Evolutionary conservation across 2,797 vertebrate species (phyloP), one percentile per base, ranked within the genome.

Genomic region (Natrix natrix): DNA sequence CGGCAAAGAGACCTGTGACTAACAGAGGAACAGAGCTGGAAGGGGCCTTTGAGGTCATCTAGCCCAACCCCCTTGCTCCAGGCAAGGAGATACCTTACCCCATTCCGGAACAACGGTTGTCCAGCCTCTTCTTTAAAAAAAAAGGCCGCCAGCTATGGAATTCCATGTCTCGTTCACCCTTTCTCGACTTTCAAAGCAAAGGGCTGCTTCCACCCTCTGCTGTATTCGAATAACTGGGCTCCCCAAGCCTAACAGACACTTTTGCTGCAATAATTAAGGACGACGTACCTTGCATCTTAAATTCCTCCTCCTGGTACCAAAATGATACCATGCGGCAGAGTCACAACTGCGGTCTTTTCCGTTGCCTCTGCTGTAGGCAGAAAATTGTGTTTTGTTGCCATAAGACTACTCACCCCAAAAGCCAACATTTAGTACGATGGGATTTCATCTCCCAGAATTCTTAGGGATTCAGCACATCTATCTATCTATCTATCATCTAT

Each of bases 311-410:
- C 57, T n/a, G 96, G 92, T 32, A 98, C n/a, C 0, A 98, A 28
- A 8, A 98, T 78, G 5, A 98, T 94, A 57, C 98, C 97, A 66
- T 97, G 97, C 2, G 1, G 86, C 28, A 98, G 94, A 91, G 97
- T 98, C 55, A 95, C 95, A 90, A 96, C 57, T 0, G 90, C 87
- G 37, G 96, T 86, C n/a, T 94, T 95, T 61, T 48, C 5, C 11
- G 17, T 74, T 22, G 92, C 57, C 1, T 90, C 94, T 52, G 90
- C 94, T 97, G 1, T 7, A 95, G 87, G 8, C 55, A 92, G 6
- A 92, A 54, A 54, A 7, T 90, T 37, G 5, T 74, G 22, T 12
- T 74, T 55, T 22, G 11, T 90, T 52, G 52, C 48, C 2, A 4
- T 11, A 14, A 26, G 12, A 66, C 43, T 8, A 16, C 12, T 12